Evolutionary conservation across 2,888 invertebrate genomes (phyloP), one percentile per base, ranked within the genome.

Genomic region (Drosophila diplacantha): DNA sequence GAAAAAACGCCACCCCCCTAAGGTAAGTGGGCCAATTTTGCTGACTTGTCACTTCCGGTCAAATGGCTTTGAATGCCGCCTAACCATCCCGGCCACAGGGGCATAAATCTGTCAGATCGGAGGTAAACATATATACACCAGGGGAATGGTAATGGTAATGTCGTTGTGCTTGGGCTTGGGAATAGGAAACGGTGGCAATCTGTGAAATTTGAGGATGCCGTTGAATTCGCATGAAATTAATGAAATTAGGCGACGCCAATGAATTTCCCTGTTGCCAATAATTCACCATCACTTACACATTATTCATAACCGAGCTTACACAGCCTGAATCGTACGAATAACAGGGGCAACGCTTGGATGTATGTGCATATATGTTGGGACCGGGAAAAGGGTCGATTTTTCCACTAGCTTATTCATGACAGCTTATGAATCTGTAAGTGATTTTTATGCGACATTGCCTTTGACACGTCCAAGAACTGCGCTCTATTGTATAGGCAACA

Each of bases 41-140:
- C 81, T 78, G 84, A 81, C 75, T 80, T 82, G 75, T 74, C 81
- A 74, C 75, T 82, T 82, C 83, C 81, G 81, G 83, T 82, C 78
- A 81, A 80, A 71, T 78, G 82, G 52, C 49, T 71, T 51, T 63
- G 80, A 78, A 73, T 73, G 69, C 32, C 43, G 41, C 35, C 49
- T 67, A 75, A 62, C 47, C 60, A 47, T 32, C 18, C 37, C 18
- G 14, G 55, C 51, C 75, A 60, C 58, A 67, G 49, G 46, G 67
- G 65, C 75, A 71, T 57, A 73, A 81, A 71, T 63, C 71, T 55
- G 56, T 12, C 37, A 26, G 66, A 16, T 44, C 26, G 18, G 14
- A 7, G 22, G 32, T 35, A 31, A 24, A 29, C 9, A 9, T 9
- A 14, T 11, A 39, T 16, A 20, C 12, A 8, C 26, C 24, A 14